Percentiles rank a stretch among this genome's conserved stretches.
These are phyloP conservation scores for Drosophila murphyi DNA, from an alignment of 1,140 invertebrate genomes.

Conservation along the genomic window DNA sequence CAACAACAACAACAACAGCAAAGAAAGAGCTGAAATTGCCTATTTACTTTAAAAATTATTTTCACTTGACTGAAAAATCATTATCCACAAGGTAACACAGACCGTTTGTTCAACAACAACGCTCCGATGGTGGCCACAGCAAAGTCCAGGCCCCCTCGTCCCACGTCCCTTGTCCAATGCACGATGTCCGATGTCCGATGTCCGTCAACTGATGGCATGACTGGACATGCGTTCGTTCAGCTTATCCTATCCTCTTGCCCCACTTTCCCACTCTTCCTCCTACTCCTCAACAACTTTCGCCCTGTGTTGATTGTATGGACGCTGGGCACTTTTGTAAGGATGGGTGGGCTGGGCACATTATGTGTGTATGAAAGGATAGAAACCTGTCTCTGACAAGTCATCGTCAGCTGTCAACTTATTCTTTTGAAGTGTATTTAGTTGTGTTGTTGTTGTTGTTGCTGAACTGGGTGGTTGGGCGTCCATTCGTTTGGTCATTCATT, in stretches of 20 bases:
- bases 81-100: constrained; percentile 77
- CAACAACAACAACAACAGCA: constrained; percentile 22
- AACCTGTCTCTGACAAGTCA: constrained; percentile 84
- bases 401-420: constrained; percentile 84
- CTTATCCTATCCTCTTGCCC: constrained; percentile 8
- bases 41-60: constrained; percentile 81
- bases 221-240: constrained; percentile 56
- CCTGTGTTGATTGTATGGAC: constrained; percentile 44
- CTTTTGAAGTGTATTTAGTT: constrained; percentile 84
- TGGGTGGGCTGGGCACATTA: constrained; percentile 50
- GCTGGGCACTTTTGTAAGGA: constrained; percentile 34
- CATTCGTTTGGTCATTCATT: constrained; percentile 57
- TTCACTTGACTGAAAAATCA: constrained; percentile 84
- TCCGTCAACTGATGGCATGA: constrained; percentile 53
- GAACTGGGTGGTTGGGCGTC: constrained; percentile 21
- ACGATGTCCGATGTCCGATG: constrained; percentile 20
- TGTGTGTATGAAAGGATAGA: constrained; percentile 79
- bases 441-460: constrained; percentile 50
- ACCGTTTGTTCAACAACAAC: constrained; percentile 15
- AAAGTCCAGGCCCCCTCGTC: constrained; percentile 59
- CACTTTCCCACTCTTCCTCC: background rate
- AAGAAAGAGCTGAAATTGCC: constrained; percentile 63
- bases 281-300: background rate
- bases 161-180: no score
- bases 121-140: constrained; percentile 5